These are phyloP conservation scores for Apodemus speciosus DNA, from an alignment of 2,113 vertebrate genomes.

Conservation along the genomic window DNA sequence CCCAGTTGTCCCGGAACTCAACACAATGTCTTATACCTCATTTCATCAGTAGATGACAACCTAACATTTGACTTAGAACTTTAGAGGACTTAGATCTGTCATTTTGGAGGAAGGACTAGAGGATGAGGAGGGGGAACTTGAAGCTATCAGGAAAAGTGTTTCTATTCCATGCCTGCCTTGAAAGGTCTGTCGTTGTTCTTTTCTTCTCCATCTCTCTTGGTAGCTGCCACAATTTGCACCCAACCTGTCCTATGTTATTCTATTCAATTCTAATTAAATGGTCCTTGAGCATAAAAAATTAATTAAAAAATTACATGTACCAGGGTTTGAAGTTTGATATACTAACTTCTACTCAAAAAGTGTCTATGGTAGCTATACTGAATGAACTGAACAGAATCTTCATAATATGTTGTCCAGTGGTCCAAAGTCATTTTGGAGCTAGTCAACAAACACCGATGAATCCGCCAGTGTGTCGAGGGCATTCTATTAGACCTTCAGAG, in stretches of 20 bases:
- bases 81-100: background rate
- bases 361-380: background rate
- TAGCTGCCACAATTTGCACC: too few relatives aligned
- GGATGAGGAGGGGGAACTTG: background rate
- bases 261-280: background rate
- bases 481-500: slow-evolving; percentile 30
- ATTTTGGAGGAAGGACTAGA: background rate
- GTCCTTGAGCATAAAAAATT: background rate
- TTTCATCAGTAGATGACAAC: slow-evolving; percentile 23
- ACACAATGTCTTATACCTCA: background rate
- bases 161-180: background rate
- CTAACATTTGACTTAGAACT: background rate
- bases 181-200: background rate
- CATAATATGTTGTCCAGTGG: slow-evolving; percentile 42
- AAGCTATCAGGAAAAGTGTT: background rate
- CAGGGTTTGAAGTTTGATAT: slow-evolving; percentile 29
- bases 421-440: background rate
- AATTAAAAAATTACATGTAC: background rate
- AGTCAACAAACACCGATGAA: slow-evolving; percentile 51
- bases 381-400: background rate
- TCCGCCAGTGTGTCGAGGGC: slow-evolving; percentile 28
- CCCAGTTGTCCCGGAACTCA: background rate
- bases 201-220: background rate
- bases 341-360: slow-evolving; percentile 18
- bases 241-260: too few relatives aligned